Evolutionary conservation across 2,113 vertebrate genomes (phyloP), one percentile per base, ranked within the genome.

Genomic region (Zeus faber): DNA sequence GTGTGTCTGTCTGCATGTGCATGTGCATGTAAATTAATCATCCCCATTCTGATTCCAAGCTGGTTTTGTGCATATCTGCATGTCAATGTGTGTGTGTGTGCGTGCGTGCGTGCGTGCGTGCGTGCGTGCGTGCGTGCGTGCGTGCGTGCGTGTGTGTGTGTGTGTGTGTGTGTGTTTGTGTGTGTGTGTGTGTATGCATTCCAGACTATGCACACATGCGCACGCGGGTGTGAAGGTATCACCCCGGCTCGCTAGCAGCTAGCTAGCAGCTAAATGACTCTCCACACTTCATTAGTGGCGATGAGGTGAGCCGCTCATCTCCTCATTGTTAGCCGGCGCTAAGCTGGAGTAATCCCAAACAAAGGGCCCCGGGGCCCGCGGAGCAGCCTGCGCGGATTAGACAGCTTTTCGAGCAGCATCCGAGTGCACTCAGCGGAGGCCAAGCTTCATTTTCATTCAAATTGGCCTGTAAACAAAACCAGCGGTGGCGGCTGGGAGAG

Each of bases 271-370:
- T 93, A 95, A 95, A 95, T 94, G 92, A 94, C 94, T 94, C 94
- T 91, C 92, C 92, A 92, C 94, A 96, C 95, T 98, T 98, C 96
- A 99, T 98, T 98, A 98, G 81, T 74, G 90, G 91, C 92, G 92
- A 95, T 92, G 93, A 95, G 94, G 92, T 91, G 91, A 92, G 94
- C 93, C 91, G 93, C 94, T 95, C 93, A 94, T 96, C 93, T 93
- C 73, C 89, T 93, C 92, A 95, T 99, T 99, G 96, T 99, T 93
- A 95, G 80, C 75, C 89, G 85, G 91, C 67, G 91, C 92, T 98
- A 98, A 99, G 89, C 95, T 95, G 92, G 93, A 90, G 92, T 97
- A 97, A 99, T 97, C 95, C 95, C 94, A 98, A 96, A 99, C 96
- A 98, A 99, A 98, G 91, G 91, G 94, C 90, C n/a, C n/a, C 54